Evolutionary conservation across 2,113 vertebrate species (phyloP), one percentile per base, ranked within the genome.

Genomic region (Tetrax tetrax): DNA sequence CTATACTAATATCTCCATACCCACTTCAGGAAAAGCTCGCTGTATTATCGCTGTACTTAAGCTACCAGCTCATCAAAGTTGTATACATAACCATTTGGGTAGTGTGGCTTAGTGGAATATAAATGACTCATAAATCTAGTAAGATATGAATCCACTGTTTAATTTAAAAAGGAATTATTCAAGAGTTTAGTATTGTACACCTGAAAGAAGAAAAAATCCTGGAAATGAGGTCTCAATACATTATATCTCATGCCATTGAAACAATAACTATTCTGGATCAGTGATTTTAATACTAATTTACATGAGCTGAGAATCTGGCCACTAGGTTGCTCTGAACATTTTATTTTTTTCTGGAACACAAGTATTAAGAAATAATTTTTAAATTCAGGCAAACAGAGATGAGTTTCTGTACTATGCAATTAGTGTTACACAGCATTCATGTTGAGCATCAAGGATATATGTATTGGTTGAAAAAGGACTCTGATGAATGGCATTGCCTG

Each of bases 111-210:
- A 94, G 64, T 60, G 53, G 92, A 96, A 96, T 96, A 91, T 74
- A 95, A 97, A 97, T 86, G 51, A 95, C 90, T 94, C 64, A 93
- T 92, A 95, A 95, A 86, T 78, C 93, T 93, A 51, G 33, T 83
- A 75, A 83, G 64, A 92, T 89, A 83, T 48, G 68, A 93, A 95
- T 80, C 76, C 59, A 70, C 56, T 78, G 29, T 93, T 96, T 96
- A 94, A 95, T 96, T 95, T 94, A 81, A 94, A 92, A 89, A 82
- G 57, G 83, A 96, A 94, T 90, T 92, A 83, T 68, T 90, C 72
- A 75, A 83, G 72, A 95, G 74, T 96, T 93, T 81, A 83, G 86
- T 81, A 81, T 75, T 83, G 59, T 87, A 92, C 23, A 66, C 75
- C 64, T 84, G 51, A 10, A 41, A 86, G 48, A 87, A 81, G 82